A percentile compares a stretch with the other conserved stretches of the same genome.
phyloP scores from a whole-genome alignment of 2,797 vertebrate species.

The Amblyraja radiata region DNA sequence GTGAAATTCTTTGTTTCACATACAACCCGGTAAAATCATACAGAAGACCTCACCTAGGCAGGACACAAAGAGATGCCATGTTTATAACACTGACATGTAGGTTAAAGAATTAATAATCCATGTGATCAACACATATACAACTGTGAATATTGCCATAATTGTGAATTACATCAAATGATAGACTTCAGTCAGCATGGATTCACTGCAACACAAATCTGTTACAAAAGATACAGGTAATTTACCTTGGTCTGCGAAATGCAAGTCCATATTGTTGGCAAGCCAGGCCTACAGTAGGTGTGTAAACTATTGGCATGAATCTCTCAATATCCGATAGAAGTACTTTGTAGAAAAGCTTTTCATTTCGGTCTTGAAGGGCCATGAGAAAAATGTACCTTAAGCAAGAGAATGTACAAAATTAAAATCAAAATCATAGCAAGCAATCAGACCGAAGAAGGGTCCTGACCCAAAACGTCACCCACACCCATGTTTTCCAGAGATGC shows the following conservation, averaged over 20 bases:
- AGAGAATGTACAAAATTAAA: background rate
- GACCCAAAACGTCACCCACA: too few species aligned
- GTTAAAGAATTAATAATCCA: background rate
- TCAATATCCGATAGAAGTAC: slow-evolving; percentile 80
- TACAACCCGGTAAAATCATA: too few species aligned
- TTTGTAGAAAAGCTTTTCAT: slow-evolving; percentile 93
- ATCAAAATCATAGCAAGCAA: background rate
- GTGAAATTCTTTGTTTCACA: too few species aligned
- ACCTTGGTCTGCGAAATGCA: slow-evolving; percentile 86
- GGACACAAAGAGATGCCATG: too few species aligned
- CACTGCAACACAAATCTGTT: background rate
- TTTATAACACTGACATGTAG: too few species aligned
- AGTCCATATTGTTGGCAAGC: slow-evolving; percentile 92
- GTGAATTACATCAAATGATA: background rate
- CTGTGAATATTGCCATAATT: background rate
- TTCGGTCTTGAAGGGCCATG: slow-evolving; percentile 91
- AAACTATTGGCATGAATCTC: slow-evolving; percentile 93
- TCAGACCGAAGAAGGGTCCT: background rate
- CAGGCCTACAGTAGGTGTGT: slow-evolving; percentile 89
- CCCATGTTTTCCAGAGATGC: too few species aligned
- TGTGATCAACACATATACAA: background rate
- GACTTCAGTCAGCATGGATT: background rate
- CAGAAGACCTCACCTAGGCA: too few species aligned
- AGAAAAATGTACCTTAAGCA: slow-evolving; percentile 80
- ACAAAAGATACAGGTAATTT: slow-evolving; percentile 50